Conservation (phyloP, 2,113 vertebrate species). For the Morphnarchus princeps region DNA sequence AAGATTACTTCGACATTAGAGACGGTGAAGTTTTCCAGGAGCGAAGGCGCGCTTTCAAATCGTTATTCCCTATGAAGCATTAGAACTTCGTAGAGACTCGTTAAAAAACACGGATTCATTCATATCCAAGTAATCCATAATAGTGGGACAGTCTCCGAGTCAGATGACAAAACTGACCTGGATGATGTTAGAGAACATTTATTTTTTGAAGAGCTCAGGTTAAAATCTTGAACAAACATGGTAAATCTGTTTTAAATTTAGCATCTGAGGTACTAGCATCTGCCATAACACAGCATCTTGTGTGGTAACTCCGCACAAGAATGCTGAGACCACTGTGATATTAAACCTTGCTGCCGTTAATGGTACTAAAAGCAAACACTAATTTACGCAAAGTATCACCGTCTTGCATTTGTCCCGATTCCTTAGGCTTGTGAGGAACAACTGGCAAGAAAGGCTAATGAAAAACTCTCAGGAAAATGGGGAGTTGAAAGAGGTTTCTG, state of each 20-base stretch:
- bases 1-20: background rate
- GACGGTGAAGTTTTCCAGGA: background rate
- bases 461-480: background rate
- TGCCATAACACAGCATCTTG: background rate
- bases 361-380: background rate
- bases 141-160: background rate
- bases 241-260: background rate
- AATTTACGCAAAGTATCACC: background rate
- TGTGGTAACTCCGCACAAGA: background rate
- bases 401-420: background rate
- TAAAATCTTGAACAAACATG: background rate
- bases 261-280: background rate
- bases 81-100: background rate
- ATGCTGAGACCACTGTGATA: background rate
- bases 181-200: background rate
- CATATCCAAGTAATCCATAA: background rate
- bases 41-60: background rate
- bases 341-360: background rate
- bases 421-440: background rate
- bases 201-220: background rate
- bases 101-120: background rate
- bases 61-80: background rate
- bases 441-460: background rate
- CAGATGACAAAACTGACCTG: background rate
- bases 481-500: background rate